These are phyloP conservation scores for Caenorhabditis briggsae DNA, from an alignment of 1,140 invertebrate species.

Conservation along the genomic window DNA sequence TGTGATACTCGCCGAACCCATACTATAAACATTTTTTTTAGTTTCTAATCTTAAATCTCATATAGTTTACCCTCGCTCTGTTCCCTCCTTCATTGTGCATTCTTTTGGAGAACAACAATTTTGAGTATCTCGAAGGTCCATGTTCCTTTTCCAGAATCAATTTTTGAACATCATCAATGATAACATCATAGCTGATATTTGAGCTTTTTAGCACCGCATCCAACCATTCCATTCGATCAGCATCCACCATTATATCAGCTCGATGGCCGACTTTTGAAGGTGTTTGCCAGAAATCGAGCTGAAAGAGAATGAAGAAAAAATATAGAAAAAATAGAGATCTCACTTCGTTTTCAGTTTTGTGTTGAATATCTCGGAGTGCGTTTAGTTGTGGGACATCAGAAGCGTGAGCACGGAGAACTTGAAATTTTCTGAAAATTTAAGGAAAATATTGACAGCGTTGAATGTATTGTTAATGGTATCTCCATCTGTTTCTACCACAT, in stretches of 20 bases:
- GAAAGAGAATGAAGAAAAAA: background rate
- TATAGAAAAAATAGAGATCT: background rate
- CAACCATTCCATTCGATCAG: constrained; percentile 82
- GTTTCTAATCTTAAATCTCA: constrained; percentile 15
- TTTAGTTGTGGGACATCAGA: background rate
- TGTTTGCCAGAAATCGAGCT: constrained; percentile 81
- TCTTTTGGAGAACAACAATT: constrained; percentile 72
- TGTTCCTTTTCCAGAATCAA: constrained; percentile 72
- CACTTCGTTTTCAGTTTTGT: constrained; percentile 14
- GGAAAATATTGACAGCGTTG: background rate
- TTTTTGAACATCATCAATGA: constrained; percentile 84
- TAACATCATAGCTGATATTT: constrained; percentile 82
- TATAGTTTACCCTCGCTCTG: constrained; percentile 66
- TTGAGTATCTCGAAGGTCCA: constrained; percentile 23
- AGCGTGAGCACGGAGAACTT: constrained; percentile 45
- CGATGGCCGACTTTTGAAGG: constrained; percentile 81
- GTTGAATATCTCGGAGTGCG: constrained; percentile 18
- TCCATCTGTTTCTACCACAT: too few species aligned
- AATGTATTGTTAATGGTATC: too few species aligned
- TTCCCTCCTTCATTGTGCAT: constrained; percentile 73
- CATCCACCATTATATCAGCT: constrained; percentile 84
- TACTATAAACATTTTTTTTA: constrained; percentile 69
- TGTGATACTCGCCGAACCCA: constrained; percentile 68
- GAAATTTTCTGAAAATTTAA: constrained; percentile 29
- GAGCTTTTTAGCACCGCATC: constrained; percentile 82